Evolutionary conservation across 2,888 invertebrate species (phyloP), one percentile per base, ranked within the genome.

Genomic region (Cataglyphis cursor): DNA sequence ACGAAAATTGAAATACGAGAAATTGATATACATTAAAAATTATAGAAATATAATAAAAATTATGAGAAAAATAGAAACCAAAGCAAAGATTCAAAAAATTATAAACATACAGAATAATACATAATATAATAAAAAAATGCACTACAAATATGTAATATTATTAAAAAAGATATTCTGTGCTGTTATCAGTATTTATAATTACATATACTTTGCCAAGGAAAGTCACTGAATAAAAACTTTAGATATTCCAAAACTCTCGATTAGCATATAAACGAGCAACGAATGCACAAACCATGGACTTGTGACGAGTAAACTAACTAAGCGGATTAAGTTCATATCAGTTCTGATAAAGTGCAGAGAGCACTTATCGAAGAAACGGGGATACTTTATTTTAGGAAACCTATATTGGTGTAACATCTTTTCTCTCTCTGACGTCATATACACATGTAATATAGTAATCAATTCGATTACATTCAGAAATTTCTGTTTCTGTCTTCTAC

Each of bases 391-490:
- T 48, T 48, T 48, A 48, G 1, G 1, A 48, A 48, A 48, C 48
- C 18, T 2, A 8, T 48, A 48, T 48, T 2, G 18, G 8, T n/a
- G 18, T n/a, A n/a, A 48, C 6, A 48, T 48, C 18, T 51, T 12
- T 24, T 6, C 6, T 24, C 10, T 31, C 6, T 35, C 24, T 28
- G 28, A 78, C n/a, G 31, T 5, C 12, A 44, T 18, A 59, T 35
- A 18, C 12, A 24, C 6, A 24, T 44, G 44, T 8, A 15, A 3
- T 62, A 18, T 35, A 18, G n/a, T n/a, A 12, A 54, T 54, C 51
- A 65, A 51, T 66, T 9, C 18, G 24, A n/a, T 76, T 76, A n/a
- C 54, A 24, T 10, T 59, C 8, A 76, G 38, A 64, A 64, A 54
- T 65, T 75, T 75, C 35, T 51, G 15, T 75, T 35, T 24, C 35